Conservation (phyloP, 1,140 invertebrate genomes). For the Archivesica marissinica region DNA sequence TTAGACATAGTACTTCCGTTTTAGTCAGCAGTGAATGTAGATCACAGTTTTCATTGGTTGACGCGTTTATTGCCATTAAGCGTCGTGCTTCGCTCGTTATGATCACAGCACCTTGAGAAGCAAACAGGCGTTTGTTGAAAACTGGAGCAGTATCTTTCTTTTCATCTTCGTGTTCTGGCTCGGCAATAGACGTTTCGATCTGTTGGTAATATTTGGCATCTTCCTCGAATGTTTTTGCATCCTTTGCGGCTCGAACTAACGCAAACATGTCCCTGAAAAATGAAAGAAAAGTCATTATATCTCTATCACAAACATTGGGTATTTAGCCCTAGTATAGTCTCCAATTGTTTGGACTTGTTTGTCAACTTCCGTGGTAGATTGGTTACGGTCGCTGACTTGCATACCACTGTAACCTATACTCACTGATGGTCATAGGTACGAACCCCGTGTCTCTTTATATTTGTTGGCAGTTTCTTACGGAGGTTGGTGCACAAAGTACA, state of each 20-base stretch:
- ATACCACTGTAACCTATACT: no score
- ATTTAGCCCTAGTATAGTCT: not conserved
- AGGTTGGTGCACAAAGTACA: no score
- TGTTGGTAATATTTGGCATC: constrained; percentile 63
- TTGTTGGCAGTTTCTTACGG: no score
- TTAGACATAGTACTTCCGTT: constrained; percentile 70
- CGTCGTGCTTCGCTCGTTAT: constrained; percentile 71
- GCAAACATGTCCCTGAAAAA: constrained; percentile 70
- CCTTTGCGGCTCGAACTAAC: constrained; percentile 67
- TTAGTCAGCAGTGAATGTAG: constrained; percentile 64
- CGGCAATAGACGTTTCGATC: constrained; percentile 51
- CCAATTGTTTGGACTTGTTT: not conserved
- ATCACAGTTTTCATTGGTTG: constrained; percentile 41
- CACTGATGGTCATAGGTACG: no score
- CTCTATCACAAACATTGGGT: not conserved
- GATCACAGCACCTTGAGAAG: constrained; percentile 73
- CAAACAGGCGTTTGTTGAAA: constrained; percentile 78
- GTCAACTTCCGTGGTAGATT: no score
- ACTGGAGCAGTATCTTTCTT: constrained; percentile 72
- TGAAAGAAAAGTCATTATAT: not conserved
- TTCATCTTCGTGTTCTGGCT: constrained; percentile 39
- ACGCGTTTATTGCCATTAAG: constrained; percentile 27
- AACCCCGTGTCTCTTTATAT: no score
- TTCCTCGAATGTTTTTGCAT: constrained; percentile 71
- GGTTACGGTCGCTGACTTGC: no score